These are phyloP conservation scores for Vollenhovia emeryi DNA, from an alignment of 1,140 invertebrate genomes.

Conservation along the genomic window DNA sequence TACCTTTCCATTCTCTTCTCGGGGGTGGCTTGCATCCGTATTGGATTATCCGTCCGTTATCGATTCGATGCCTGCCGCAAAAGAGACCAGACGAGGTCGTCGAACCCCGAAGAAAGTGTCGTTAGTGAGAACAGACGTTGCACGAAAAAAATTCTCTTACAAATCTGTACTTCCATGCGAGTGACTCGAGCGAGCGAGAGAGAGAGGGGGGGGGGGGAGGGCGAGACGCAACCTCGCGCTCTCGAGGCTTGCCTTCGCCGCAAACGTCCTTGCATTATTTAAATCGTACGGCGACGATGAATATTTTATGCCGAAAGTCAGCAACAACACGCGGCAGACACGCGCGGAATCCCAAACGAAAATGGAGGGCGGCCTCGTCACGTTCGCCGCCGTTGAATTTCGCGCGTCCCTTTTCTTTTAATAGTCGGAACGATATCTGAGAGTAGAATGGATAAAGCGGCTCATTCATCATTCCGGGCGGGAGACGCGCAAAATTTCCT, in stretches of 20 bases:
- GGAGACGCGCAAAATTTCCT: slow-evolving; percentile 60
- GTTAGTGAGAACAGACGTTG: neutral
- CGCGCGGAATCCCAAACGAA: slow-evolving; percentile 31
- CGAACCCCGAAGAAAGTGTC: slow-evolving; percentile 1
- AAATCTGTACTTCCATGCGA: neutral
- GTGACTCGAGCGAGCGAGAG: neutral
- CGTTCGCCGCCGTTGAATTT: slow-evolving; percentile 32
- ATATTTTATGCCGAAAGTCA: slow-evolving; percentile 44
- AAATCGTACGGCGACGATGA: slow-evolving; percentile 45
- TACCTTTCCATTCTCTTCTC: slow-evolving; percentile 38
- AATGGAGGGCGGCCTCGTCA: neutral
- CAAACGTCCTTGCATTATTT: slow-evolving; percentile 42
- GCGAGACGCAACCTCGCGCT: neutral
- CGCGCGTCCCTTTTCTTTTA: slow-evolving; percentile 32
- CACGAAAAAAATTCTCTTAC: neutral
- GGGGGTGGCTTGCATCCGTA: slow-evolving; percentile 26
- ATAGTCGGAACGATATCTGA: slow-evolving; percentile 24
- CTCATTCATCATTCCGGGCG: slow-evolving; percentile 57
- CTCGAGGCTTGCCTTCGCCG: neutral
- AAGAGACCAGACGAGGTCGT: slow-evolving; percentile 12
- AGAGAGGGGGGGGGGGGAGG: no score
- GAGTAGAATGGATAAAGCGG: slow-evolving; percentile 53
- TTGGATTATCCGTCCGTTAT: slow-evolving; percentile 52
- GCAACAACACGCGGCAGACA: slow-evolving; percentile 21
- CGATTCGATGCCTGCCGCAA: slow-evolving; percentile 3